These are phyloP conservation scores for Bombyx mandarina DNA, from an alignment of 1,140 invertebrate genomes.

Conservation along the genomic window DNA sequence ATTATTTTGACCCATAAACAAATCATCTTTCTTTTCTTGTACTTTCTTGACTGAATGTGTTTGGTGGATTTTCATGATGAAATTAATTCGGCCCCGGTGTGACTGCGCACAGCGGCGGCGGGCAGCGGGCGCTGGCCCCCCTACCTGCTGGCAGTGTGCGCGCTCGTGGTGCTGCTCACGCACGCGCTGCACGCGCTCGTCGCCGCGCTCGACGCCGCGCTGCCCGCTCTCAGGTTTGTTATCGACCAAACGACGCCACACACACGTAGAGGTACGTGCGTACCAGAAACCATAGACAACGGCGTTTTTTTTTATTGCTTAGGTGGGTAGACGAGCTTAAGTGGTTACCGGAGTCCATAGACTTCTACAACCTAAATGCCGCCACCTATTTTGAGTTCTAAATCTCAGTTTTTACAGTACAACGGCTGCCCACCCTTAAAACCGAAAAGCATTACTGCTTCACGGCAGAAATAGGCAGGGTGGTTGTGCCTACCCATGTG, in stretches of 20 bases:
- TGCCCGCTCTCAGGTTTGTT: constrained; percentile 37
- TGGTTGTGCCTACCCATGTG: too few relatives aligned
- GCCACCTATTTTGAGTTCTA: too few relatives aligned
- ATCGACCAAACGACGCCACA: background rate
- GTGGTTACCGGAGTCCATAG: too few relatives aligned
- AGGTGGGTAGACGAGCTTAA: too few relatives aligned
- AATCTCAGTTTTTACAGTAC: too few relatives aligned
- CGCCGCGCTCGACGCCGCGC: constrained; percentile 27
- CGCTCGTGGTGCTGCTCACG: constrained; percentile 39
- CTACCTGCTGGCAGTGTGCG: constrained; percentile 53
- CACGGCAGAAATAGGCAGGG: too few relatives aligned
- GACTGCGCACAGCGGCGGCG: constrained; percentile 32
- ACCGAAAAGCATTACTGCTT: too few relatives aligned
- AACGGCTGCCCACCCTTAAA: too few relatives aligned
- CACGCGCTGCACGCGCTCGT: constrained; percentile 47
- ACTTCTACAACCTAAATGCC: too few relatives aligned
- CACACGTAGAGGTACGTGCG: too few relatives aligned
- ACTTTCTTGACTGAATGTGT: background rate
- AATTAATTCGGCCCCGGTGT: background rate
- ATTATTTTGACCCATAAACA: background rate
- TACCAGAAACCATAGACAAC: too few relatives aligned
- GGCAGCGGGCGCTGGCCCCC: constrained; percentile 56
- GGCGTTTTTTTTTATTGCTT: too few relatives aligned
- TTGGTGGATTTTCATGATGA: background rate
- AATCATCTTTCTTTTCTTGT: background rate